Conservation (phyloP, 1,140 invertebrate genomes). For the Ooceraea biroi region DNA sequence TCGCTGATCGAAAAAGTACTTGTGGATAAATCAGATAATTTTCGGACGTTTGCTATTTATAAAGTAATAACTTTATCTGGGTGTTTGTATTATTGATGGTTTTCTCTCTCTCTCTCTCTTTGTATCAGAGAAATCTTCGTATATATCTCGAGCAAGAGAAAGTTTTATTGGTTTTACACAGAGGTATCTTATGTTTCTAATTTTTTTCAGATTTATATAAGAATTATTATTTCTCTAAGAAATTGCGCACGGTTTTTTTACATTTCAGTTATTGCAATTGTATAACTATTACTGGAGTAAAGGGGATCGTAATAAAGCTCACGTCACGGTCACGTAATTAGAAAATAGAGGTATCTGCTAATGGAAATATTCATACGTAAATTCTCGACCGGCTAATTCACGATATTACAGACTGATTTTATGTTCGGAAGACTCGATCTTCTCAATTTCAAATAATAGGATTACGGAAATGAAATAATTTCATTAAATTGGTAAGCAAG, state of each 20-base stretch:
- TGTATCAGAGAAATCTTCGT: background rate
- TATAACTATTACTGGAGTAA: background rate
- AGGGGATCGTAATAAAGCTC: constrained; percentile 3
- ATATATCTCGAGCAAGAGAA: constrained; percentile 10
- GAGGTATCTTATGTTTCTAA: constrained; percentile 21
- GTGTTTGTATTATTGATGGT: constrained; percentile 16
- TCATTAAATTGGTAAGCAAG: constrained; percentile 47
- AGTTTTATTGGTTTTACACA: background rate
- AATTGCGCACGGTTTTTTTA: no score
- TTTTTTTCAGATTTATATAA: background rate
- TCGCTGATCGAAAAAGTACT: constrained; percentile 25
- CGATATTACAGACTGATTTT: constrained; percentile 27
- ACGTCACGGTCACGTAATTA: constrained; percentile 31
- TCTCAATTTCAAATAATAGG: constrained; percentile 57
- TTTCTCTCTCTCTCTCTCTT: background rate
- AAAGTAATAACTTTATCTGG: constrained; percentile 45
- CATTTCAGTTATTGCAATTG: constrained; percentile 27
- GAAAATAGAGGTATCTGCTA: constrained; percentile 60
- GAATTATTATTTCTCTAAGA: background rate
- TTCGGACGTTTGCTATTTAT: constrained; percentile 29
- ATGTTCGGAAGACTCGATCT: constrained; percentile 25
- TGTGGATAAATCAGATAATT: constrained; percentile 36
- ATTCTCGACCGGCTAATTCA: constrained; percentile 8
- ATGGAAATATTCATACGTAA: constrained; percentile 61
- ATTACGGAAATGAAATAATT: constrained; percentile 58